Base-by-base conservation (phyloP, 2,113 vertebrate species). In the Passerina amoena region DNA sequence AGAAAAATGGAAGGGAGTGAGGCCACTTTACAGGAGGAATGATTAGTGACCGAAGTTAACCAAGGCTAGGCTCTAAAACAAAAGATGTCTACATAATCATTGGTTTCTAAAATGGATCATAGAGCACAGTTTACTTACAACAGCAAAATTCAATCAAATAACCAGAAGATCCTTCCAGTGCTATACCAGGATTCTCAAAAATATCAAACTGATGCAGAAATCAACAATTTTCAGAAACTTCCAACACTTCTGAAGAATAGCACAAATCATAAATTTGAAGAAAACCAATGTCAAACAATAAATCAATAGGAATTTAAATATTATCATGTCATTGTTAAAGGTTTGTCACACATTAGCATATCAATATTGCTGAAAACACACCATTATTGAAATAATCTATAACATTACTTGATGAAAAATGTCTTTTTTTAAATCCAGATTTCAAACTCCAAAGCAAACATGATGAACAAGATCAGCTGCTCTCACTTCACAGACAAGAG, bases 121-220 rank as follows among this genome's bases (percentile, higher is more conserved):
- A n/a, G 4, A 2, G 5, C 18, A 35, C 0, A 0, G 4, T 31
- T 88, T 76, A 47, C 9, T 37, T 57, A 15, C 2, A 10, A 40
- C 5, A 47, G 8, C 21, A 86, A 53, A 84, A 70, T 65, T 14
- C 2, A 3, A 48, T 65, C 22, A 81, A 57, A 45, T 28, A 82
- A 61, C 6, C 17, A 61, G 17, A 5, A 45, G 4, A 6, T 30
- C 28, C 17, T 81, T 86, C 14, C 47, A 61, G 5, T 33, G 7
- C 31, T 61, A 27, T 7, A 84, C 4, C 24, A 77, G 37, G 16
- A 70, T 66, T 82, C 42, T 54, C 25, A 79, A 72, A 88, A 69
- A 18, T 22, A 69, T 16, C 18, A 44, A 40, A 64, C 6, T 22
- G 11, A 69, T 3, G 13, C 7, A 80, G 40, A 91, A 79, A 50